Conservation (phyloP, 2,888 invertebrate genomes). For the Anthrax anthrax region DNA sequence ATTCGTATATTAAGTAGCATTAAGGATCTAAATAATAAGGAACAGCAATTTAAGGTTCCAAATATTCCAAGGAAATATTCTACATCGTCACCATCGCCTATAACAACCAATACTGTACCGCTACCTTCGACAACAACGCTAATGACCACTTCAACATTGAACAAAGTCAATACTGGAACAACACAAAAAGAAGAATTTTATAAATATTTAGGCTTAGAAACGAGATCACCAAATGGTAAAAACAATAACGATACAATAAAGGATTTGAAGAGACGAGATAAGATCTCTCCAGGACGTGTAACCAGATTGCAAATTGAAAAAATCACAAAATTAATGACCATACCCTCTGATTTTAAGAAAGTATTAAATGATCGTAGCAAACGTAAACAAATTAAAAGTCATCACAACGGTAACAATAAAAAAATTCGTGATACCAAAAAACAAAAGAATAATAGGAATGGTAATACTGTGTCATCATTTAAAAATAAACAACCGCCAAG, state of each 20-base stretch:
- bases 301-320: neutral
- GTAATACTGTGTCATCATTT: too few species aligned
- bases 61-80: constrained; percentile 5
- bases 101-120: too few species aligned
- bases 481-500: too few species aligned
- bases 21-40: neutral
- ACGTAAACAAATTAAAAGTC: too few species aligned
- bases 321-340: neutral
- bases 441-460: too few species aligned
- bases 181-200: constrained; percentile 30
- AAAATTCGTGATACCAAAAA: too few species aligned
- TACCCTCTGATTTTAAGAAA: too few species aligned
- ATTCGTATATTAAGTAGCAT: too few species aligned
- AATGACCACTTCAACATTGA: neutral
- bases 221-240: constrained; percentile 12
- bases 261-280: neutral
- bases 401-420: too few species aligned
- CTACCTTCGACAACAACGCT: too few species aligned
- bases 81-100: too few species aligned
- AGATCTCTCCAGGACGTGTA: neutral
- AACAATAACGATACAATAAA: neutral
- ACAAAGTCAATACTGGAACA: neutral
- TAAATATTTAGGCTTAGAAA: constrained; percentile 29
- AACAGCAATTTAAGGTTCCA: constrained; percentile 5
- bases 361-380: neutral